phyloP scores from a whole-genome alignment of 2,888 invertebrate genomes.

The Apomyelois bistriatella region DNA sequence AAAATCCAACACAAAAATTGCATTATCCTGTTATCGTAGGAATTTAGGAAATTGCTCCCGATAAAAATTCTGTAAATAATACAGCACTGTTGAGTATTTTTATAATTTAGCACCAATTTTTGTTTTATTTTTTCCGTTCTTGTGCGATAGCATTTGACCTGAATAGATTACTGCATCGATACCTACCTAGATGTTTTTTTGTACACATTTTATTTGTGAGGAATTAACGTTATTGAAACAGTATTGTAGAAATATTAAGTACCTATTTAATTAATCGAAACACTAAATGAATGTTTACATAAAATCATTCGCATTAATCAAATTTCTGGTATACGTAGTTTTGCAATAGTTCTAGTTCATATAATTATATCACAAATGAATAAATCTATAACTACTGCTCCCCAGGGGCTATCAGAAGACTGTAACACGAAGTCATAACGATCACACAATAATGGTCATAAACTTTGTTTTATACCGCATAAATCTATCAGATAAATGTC shows the following conservation, averaged over 20 bases:
- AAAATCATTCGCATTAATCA: no score
- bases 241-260: no score
- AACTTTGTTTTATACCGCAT: conserved; percentile 26
- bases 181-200: not conserved
- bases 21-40: no score
- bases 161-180: not conserved
- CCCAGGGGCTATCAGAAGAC: conserved; percentile 10
- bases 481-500: conserved; percentile 29
- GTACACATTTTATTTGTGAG: not conserved
- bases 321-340: no score
- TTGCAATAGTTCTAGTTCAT: not conserved
- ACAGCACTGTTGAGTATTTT: not conserved
- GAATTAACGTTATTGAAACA: no score
- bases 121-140: not conserved
- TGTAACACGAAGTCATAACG: conserved; percentile 15
- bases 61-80: not conserved
- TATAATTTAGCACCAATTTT: not conserved
- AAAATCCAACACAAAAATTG: no score
- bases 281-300: no score
- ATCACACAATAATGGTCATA: conserved; percentile 27
- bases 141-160: not conserved
- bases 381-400: conserved; percentile 6
- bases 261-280: no score
- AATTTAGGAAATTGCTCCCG: no score
- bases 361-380: conserved; percentile 5